Percentiles rank a stretch among this genome's conserved stretches.
Evolutionary conservation across 2,797 vertebrate species (phyloP).

Genomic region (Calcarius lapponicus): DNA sequence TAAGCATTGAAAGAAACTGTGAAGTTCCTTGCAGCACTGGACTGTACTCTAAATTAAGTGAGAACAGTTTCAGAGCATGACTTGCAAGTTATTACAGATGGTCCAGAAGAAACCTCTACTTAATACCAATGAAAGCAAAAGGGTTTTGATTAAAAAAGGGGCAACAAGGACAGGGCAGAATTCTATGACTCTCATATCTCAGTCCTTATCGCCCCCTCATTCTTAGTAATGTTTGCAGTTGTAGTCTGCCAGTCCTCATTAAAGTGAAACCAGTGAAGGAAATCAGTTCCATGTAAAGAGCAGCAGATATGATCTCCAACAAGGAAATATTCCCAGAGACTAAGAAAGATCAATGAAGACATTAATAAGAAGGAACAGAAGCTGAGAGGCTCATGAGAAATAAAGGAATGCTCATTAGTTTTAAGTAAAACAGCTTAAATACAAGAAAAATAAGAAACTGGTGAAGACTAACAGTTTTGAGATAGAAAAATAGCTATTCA

Average conservation of each 20-base stretch:
- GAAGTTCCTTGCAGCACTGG: not conserved
- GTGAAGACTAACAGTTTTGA: not conserved
- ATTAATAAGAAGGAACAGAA: constrained; percentile 17
- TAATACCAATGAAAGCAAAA: not conserved
- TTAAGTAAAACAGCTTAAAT: not conserved
- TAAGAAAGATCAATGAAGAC: not conserved
- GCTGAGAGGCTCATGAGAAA: not conserved
- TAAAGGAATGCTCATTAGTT: not conserved
- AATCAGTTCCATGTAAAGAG: not conserved
- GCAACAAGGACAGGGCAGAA: not conserved
- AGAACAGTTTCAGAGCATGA: not conserved
- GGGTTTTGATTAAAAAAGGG: not conserved
- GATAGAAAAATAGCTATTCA: not conserved
- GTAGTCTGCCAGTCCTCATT: not conserved
- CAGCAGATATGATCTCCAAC: not conserved
- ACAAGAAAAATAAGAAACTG: not conserved
- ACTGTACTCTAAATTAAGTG: not conserved
- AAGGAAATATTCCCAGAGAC: not conserved
- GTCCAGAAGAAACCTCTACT: not conserved
- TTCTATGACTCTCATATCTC: not conserved
- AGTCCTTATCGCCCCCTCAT: not conserved
- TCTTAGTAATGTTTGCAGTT: not conserved
- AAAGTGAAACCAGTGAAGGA: not conserved
- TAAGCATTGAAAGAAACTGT: not conserved
- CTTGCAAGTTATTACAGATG: not conserved